phyloP scores from a whole-genome alignment of 2,888 invertebrate genomes.

The Asteroscopus sphinx region DNA sequence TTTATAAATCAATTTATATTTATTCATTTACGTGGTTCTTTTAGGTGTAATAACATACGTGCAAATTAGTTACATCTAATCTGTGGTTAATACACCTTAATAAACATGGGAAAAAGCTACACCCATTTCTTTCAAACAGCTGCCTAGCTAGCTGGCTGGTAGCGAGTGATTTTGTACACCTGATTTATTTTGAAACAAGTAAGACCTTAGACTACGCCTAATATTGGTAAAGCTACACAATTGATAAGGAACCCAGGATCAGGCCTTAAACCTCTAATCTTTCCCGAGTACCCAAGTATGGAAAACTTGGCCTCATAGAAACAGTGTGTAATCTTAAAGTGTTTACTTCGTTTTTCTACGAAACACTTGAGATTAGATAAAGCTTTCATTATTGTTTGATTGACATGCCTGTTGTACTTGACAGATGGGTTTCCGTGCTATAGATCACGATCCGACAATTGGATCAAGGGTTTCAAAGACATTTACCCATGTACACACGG shows the following conservation, averaged over 20 bases:
- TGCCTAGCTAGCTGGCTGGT: too few relatives aligned
- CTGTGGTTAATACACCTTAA: too few relatives aligned
- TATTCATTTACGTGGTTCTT: too few relatives aligned
- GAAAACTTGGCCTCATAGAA: conserved; percentile 29
- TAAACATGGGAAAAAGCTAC: too few relatives aligned
- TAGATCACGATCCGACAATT: conserved; percentile 1
- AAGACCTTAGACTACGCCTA: too few relatives aligned
- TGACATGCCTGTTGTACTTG: conserved; percentile 42
- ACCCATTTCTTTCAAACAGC: too few relatives aligned
- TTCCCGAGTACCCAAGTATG: background rate
- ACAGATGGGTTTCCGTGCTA: conserved; percentile 48
- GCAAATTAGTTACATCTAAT: too few relatives aligned
- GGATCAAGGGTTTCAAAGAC: background rate
- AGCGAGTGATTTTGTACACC: too few relatives aligned
- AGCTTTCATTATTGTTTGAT: conserved; percentile 38
- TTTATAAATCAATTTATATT: too few relatives aligned
- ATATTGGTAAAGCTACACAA: too few relatives aligned
- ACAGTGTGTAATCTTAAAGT: conserved; percentile 40
- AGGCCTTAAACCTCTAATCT: background rate
- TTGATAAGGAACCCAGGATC: background rate
- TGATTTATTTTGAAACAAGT: too few relatives aligned
- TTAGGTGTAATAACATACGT: too few relatives aligned
- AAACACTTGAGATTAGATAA: conserved; percentile 53
- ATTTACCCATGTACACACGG: background rate
- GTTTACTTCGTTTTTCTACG: conserved; percentile 36